Conservation (phyloP, 2,113 vertebrate genomes). For the Brevimyrus niger region DNA sequence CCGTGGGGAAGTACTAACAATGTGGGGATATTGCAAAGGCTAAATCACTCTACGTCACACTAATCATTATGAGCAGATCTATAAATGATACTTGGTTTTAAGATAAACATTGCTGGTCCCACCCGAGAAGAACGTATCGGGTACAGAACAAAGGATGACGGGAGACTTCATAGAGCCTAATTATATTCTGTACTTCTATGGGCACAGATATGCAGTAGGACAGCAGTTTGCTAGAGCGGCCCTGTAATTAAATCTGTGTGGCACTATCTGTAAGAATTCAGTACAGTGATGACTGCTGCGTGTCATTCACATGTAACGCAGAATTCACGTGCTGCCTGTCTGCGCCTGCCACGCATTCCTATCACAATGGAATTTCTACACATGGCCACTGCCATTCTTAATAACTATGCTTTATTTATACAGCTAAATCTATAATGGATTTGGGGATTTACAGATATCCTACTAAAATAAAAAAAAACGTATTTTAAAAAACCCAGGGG, state of each 20-base stretch:
- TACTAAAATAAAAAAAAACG: neutral
- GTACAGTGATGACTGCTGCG: neutral
- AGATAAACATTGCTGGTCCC: neutral
- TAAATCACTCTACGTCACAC: neutral
- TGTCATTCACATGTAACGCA: neutral
- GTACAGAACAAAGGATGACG: neutral
- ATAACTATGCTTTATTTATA: neutral
- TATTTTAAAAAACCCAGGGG: neutral
- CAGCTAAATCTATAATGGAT: neutral
- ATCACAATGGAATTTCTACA: neutral
- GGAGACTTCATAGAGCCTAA: neutral
- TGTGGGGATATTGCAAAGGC: neutral
- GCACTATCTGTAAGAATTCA: neutral
- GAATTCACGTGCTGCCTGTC: neutral
- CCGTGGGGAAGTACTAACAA: slow-evolving; percentile 11
- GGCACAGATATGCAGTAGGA: neutral
- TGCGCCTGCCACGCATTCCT: slow-evolving; percentile 16
- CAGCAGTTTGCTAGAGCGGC: neutral
- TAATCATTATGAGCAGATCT: neutral
- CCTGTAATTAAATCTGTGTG: neutral
- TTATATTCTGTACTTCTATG: neutral
- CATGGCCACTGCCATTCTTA: neutral
- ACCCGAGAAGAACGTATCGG: neutral
- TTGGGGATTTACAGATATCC: neutral
- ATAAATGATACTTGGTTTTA: neutral